A percentile compares a stretch with the other conserved stretches of the same genome.
Conservation (phyloP, 1,140 invertebrate genomes). For the Drosophila murphyi region DNA sequence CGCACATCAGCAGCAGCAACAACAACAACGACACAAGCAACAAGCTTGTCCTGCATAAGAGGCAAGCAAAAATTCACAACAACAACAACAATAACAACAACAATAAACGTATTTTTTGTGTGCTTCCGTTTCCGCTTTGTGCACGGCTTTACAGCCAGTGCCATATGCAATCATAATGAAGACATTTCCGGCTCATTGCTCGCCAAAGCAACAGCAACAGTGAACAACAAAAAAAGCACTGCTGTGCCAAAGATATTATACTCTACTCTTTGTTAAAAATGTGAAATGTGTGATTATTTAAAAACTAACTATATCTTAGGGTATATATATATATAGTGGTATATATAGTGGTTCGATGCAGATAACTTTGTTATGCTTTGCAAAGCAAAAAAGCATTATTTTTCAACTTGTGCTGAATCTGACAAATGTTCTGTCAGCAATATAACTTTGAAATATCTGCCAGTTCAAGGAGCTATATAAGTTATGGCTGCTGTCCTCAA, state of each 20-base stretch:
- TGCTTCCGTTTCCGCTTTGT: slow-evolving; percentile 42
- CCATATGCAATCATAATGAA: slow-evolving; percentile 80
- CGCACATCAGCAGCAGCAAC: slow-evolving; percentile 55
- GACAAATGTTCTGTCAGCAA: no score
- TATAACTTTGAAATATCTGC: no score
- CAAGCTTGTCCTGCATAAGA: background rate
- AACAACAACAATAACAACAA: slow-evolving; percentile 33
- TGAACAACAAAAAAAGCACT: background rate
- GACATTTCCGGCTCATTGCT: slow-evolving; percentile 77
- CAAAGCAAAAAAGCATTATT: no score
- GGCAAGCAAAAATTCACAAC: background rate
- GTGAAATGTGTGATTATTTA: no score
- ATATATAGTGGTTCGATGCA: no score
- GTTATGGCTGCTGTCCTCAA: no score
- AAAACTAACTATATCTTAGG: no score
- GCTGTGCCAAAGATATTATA: no score
- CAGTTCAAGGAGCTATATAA: no score
- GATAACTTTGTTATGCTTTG: no score
- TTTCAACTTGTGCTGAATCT: no score
- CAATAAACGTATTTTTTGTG: slow-evolving; percentile 69
- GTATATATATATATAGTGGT: no score
- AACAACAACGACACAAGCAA: slow-evolving; percentile 10
- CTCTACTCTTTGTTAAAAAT: background rate
- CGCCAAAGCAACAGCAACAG: slow-evolving; percentile 50
- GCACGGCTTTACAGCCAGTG: slow-evolving; percentile 20